Percentiles rank a stretch among this genome's conserved stretches.
Conservation (phyloP, 2,888 invertebrate species). For the Tuberolachnus salignus region DNA sequence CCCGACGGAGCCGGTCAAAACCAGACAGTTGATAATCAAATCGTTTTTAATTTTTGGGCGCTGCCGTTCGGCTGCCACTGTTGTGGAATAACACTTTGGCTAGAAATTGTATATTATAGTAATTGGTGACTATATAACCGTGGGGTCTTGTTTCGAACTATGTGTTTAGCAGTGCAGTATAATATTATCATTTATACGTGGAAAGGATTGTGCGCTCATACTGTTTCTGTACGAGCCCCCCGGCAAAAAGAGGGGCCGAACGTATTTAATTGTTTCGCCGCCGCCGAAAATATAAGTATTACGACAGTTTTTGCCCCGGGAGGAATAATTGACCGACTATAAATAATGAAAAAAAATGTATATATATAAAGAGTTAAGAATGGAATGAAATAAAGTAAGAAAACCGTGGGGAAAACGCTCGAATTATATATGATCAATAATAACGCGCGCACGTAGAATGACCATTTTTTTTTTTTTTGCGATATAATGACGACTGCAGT, state of each 20-base stretch:
- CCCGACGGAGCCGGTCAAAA: too few relatives aligned
- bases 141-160: too few relatives aligned
- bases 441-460: constrained; percentile 16
- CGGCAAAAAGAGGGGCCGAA: constrained; percentile 11
- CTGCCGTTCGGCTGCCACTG: too few relatives aligned
- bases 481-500: background rate
- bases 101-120: too few relatives aligned
- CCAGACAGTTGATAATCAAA: too few relatives aligned
- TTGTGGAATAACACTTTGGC: too few relatives aligned
- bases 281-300: background rate
- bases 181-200: too few relatives aligned
- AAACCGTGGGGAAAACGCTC: background rate
- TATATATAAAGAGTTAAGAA: background rate
- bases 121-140: too few relatives aligned
- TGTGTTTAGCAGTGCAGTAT: too few relatives aligned
- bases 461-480: background rate
- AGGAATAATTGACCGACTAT: constrained; percentile 10
- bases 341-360: background rate
- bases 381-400: background rate
- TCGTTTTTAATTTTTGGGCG: too few relatives aligned
- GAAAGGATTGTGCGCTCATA: constrained; percentile 1
- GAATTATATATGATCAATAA: constrained; percentile 1
- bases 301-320: background rate
- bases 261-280: constrained; percentile 13
- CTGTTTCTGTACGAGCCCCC: background rate